Base-by-base conservation (phyloP, 2,888 invertebrate genomes). In the Spisula subtruncata region DNA sequence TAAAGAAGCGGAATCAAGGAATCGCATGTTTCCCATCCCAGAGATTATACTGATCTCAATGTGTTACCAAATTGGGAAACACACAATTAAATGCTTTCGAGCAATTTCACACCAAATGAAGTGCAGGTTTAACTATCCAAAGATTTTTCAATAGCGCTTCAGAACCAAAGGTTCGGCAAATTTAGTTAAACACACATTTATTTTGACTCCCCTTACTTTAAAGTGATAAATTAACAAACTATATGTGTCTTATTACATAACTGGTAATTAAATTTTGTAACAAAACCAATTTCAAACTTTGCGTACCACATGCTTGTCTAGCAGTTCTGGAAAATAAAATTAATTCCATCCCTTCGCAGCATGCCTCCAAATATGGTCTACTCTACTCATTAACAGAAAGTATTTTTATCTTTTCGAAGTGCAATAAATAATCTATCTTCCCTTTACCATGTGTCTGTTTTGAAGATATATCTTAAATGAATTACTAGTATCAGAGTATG, bases 371-470 rank as follows among this genome's bases (percentile, higher is more conserved):
- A 75, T 75, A 35, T 32, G 35, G 75, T 18, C 12, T 51, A 75
- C 16, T 75, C 18, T 75, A 14, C 75, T 75, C 75, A 75, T 75
- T 75, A 35, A 60, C 32, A 32, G 66, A 71, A n/a, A 32, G n/a
- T 4, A n/a, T 32, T 71, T 71, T 71, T 71, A 71, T 32, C 29
- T 71, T 71, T 71, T 29, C n/a, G 10, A 71, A 71, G 10, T 10
- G 71, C 16, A 71, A 71, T 71, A 71, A 32, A 71, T 32, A 71
- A 71, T 71, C 29, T 71, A 71, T 71, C 71, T 71, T 32, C 32
- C 4, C 29, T 10, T 25, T 32, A 71, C n/a, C n/a, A 32, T 71
- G 14, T 32, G 71, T 71, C 71, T 71, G 32, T 71, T 71, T 25
- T 71, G 29, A 29, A 71, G 12, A 29, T 32, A 32, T 71, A 29